Evolutionary conservation across 2,888 invertebrate genomes (phyloP).

Genomic region (Carterocephalus palaemon): DNA sequence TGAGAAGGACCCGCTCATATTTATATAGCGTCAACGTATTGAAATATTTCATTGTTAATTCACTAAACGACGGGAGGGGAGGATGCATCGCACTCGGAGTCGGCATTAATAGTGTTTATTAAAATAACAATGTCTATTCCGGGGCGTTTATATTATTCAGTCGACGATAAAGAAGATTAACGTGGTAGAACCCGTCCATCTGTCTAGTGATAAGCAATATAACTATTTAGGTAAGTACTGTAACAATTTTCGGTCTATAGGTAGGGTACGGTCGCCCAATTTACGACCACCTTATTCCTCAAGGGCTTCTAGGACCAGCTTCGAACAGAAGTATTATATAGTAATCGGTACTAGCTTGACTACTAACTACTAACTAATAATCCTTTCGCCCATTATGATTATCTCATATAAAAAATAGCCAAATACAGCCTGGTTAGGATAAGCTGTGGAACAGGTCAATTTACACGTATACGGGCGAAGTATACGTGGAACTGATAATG

Average conservation of each 20-base stretch:
- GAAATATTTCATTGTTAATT: slow-evolving; percentile 77
- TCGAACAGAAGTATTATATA: too few species aligned
- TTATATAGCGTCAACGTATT: slow-evolving; percentile 71
- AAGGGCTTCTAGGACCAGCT: too few species aligned
- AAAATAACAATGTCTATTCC: slow-evolving; percentile 65
- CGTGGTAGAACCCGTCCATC: slow-evolving; percentile 4
- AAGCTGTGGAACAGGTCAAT: slow-evolving; percentile 52
- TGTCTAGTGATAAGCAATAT: neutral
- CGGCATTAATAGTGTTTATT: slow-evolving; percentile 69
- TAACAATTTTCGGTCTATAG: too few species aligned
- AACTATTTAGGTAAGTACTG: too few species aligned
- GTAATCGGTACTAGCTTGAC: too few species aligned
- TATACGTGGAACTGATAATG: slow-evolving; percentile 54
- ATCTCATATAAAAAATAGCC: slow-evolving; percentile 28
- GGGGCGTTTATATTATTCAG: slow-evolving; percentile 46
- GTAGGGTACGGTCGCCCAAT: too few species aligned
- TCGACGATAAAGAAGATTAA: slow-evolving; percentile 28
- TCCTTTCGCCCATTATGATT: too few species aligned
- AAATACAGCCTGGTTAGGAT: slow-evolving; percentile 40
- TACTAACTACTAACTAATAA: too few species aligned
- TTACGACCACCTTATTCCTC: too few species aligned
- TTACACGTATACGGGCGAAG: slow-evolving; percentile 58
- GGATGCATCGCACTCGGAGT: slow-evolving; percentile 56
- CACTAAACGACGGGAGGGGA: slow-evolving; percentile 60
- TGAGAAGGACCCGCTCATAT: slow-evolving; percentile 66